These are phyloP conservation scores for Hippocampus mohnikei DNA, from an alignment of 2,113 vertebrate species.

Conservation along the genomic window DNA sequence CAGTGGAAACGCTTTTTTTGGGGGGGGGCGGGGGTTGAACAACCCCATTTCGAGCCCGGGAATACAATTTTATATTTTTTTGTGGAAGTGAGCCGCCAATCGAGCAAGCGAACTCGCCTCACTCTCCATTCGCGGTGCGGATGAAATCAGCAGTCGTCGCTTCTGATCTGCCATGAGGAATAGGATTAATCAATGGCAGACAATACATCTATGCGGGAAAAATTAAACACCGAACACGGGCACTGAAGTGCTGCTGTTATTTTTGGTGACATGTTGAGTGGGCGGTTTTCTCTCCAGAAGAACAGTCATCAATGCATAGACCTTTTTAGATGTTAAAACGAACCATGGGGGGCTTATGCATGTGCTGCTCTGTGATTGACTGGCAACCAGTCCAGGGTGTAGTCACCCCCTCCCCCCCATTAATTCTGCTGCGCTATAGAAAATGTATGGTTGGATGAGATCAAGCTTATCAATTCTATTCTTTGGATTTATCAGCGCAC, in stretches of 20 bases:
- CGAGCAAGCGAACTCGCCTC: conserved; percentile 38
- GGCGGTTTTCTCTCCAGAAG: conserved; percentile 22
- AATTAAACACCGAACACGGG: conserved; percentile 40
- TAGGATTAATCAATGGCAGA: conserved; percentile 67
- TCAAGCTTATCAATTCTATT: background rate
- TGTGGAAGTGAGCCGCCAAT: conserved; percentile 37
- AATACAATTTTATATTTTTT: conserved; percentile 8
- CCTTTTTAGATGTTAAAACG: conserved; percentile 13
- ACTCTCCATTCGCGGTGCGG: conserved; percentile 34
- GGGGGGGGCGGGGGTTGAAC: conserved; percentile 39
- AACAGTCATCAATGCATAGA: conserved; percentile 18
- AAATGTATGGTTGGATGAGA: background rate
- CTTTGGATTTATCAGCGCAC: background rate
- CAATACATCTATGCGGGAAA: conserved; percentile 36
- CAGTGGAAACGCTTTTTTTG: conserved; percentile 29
- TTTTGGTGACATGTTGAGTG: conserved; percentile 48
- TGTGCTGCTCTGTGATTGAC: too few relatives aligned
- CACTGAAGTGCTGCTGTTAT: conserved; percentile 42
- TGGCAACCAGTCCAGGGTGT: too few relatives aligned
- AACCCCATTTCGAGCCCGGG: conserved; percentile 23
- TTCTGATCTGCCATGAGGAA: conserved; percentile 65
- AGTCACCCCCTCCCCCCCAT: too few relatives aligned
- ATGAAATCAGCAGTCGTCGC: conserved; percentile 64
- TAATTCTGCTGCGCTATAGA: too few relatives aligned
- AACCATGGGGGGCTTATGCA: conserved; percentile 1